phyloP scores from a whole-genome alignment of 2,888 invertebrate genomes.

The Drosophila tanythrix region DNA sequence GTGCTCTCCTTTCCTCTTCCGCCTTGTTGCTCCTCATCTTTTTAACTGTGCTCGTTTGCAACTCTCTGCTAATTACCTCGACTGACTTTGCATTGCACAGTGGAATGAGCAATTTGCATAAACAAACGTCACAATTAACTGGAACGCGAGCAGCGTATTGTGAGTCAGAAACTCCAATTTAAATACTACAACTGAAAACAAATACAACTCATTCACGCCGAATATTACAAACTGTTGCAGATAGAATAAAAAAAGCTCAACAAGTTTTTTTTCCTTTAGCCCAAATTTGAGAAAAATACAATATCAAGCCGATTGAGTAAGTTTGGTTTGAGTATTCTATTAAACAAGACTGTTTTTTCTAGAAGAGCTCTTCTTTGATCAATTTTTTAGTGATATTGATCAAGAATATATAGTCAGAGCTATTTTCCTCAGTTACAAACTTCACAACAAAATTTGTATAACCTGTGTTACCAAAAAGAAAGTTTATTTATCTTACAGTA shows the following conservation, averaged over 20 bases:
- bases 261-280: not conserved
- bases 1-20: not conserved
- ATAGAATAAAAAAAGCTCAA: fast-evolving
- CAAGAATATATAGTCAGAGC: not conserved
- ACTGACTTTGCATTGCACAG: constrained; percentile 45
- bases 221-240: not conserved
- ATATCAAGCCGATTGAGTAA: not conserved
- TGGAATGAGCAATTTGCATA: constrained; percentile 7
- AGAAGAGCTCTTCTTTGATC: too few species aligned
- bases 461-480: not conserved
- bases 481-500: not conserved
- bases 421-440: not conserved
- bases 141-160: not conserved
- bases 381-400: not conserved
- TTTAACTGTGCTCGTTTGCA: constrained; percentile 40
- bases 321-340: not conserved
- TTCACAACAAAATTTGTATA: not conserved
- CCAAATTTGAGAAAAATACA: not conserved
- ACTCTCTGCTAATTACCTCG: constrained; percentile 46
- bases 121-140: not conserved
- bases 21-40: not conserved
- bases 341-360: not conserved
- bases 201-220: too few species aligned
- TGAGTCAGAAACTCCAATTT: not conserved
- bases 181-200: not conserved